A percentile compares a stretch with the other conserved stretches of the same genome.
Evolutionary conservation across 2,888 invertebrate species (phyloP).

Genomic region (Erpobdella octoculata): DNA sequence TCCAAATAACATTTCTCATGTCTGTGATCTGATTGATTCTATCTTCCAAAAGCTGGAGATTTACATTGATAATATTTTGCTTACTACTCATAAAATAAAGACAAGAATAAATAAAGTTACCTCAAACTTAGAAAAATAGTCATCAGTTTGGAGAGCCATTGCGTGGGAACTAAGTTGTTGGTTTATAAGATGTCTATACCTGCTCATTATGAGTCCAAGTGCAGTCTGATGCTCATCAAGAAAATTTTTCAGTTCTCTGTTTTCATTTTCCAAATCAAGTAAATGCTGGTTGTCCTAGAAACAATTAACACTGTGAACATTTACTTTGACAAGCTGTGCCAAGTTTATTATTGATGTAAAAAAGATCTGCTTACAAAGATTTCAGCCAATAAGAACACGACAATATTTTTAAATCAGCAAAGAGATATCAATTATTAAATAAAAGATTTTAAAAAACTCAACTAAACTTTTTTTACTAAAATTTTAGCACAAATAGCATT

Average conservation of each 20-base stretch:
- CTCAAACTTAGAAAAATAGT: background rate
- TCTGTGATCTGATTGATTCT: constrained; percentile 14
- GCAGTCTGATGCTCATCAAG: constrained; percentile 88
- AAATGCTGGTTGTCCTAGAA: constrained; percentile 36
- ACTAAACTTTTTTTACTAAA: too few relatives aligned
- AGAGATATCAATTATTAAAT: too few relatives aligned
- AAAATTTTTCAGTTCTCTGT: constrained; percentile 77
- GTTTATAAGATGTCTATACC: constrained; percentile 71
- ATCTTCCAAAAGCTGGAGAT: background rate
- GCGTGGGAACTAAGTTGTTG: background rate
- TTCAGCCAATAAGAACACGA: too few relatives aligned
- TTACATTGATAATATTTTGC: background rate
- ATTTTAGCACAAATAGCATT: too few relatives aligned
- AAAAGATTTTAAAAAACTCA: too few relatives aligned
- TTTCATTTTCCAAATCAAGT: constrained; percentile 61
- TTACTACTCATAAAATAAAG: background rate
- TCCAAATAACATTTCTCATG: constrained; percentile 16
- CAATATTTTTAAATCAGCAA: too few relatives aligned
- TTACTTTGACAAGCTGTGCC: too few relatives aligned
- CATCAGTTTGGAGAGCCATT: background rate
- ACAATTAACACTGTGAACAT: too few relatives aligned
- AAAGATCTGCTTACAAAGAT: too few relatives aligned
- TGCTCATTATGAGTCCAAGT: constrained; percentile 89
- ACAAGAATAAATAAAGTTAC: background rate
- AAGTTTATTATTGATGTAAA: too few relatives aligned